Evolutionary conservation across 2,797 vertebrate species (phyloP).

Genomic region (Natrix natrix): DNA sequence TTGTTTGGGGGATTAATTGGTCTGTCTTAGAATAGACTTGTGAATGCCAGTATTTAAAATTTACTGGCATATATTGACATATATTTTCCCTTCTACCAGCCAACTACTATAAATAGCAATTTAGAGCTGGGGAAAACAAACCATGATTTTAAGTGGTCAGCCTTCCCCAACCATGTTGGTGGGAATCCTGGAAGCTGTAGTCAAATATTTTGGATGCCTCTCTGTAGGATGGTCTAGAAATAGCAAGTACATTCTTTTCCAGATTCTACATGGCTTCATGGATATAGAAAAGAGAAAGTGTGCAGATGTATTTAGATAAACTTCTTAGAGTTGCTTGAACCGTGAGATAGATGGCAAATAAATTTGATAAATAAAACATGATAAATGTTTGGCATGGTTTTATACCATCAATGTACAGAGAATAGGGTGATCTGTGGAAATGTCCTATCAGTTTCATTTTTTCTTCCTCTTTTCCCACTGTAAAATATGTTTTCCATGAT

Average conservation of each 20-base stretch:
- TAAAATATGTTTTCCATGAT: neutral
- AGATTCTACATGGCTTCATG: neutral
- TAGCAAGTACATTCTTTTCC: neutral
- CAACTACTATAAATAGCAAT: conserved; percentile 4
- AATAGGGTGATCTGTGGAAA: neutral
- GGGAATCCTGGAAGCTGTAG: neutral
- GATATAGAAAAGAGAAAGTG: conserved; percentile 20
- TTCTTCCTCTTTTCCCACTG: neutral
- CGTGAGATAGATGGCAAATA: neutral
- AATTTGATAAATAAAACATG: neutral
- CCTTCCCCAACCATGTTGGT: neutral
- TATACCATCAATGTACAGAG: neutral
- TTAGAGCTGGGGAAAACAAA: neutral
- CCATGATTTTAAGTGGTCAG: conserved; percentile 44
- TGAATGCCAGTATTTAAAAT: neutral
- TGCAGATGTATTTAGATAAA: conserved; percentile 2
- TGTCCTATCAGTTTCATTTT: conserved; percentile 8
- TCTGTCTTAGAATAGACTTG: neutral
- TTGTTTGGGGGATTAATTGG: neutral
- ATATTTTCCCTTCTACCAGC: neutral
- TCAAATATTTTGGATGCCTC: neutral
- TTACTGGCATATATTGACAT: neutral
- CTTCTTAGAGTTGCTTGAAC: neutral
- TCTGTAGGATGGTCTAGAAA: neutral
- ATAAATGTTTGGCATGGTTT: neutral